Conservation (phyloP, 2,113 vertebrate genomes). For the pig (Sus scrofa) region T2T-Sscrofa CM000813.6:2248001-2248500, state of each 20-base stretch:
- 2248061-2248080: not conserved
- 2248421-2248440: fast-evolving
- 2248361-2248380: fast-evolving
- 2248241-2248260: no score
- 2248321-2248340: not conserved
- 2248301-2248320: not conserved
- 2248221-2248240: fast-evolving
- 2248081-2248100: no score
- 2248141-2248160: fast-evolving
- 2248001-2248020: not conserved
- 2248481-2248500: not conserved
- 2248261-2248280: fast-evolving
- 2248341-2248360: fast-evolving
- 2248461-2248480: fast-evolving
- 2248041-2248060: not conserved
- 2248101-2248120: fast-evolving
- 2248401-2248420: no score
- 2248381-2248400: fast-evolving
- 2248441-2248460: fast-evolving
- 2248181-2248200: fast-evolving
- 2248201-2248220: fast-evolving
- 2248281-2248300: not conserved
- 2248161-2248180: not conserved
- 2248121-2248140: not conserved
- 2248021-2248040: no score